These are phyloP conservation scores for Acrossocheilus wenchowensis DNA, from an alignment of 2,797 vertebrate genomes.

Conservation along the genomic window DNA sequence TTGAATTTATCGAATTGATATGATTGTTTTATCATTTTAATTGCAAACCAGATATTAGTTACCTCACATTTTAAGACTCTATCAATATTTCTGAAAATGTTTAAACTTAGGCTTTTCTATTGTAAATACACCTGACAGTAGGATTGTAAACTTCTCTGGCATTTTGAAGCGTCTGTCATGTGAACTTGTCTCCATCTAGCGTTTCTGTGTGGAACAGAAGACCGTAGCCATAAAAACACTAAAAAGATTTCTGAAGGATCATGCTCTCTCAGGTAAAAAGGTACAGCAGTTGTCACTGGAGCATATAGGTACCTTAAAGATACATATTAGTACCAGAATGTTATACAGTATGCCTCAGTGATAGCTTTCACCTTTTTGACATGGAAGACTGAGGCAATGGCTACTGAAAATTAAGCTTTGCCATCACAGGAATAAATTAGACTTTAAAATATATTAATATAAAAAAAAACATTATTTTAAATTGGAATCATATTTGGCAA, in stretches of 20 bases:
- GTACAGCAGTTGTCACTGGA: neutral
- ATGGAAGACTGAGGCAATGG: neutral
- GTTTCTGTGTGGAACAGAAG: neutral
- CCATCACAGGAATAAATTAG: neutral
- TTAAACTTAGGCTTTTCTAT: neutral
- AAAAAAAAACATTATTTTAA: neutral
- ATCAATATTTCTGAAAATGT: neutral
- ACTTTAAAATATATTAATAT: neutral
- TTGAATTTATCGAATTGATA: neutral
- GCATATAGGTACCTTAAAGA: neutral
- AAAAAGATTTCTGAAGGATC: neutral
- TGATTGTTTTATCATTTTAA: neutral
- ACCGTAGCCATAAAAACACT: neutral
- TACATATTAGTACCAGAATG: neutral
- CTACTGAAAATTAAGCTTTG: neutral
- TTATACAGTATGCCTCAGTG: neutral
- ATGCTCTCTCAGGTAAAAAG: neutral
- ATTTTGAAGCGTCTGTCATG: neutral
- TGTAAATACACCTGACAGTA: neutral
- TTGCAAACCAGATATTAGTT: neutral
- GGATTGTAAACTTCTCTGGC: neutral
- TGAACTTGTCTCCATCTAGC: slow-evolving; percentile 40
- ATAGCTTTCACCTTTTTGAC: neutral
- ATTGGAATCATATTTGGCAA: neutral
- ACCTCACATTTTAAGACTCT: neutral